Base-by-base conservation (phyloP, 2,113 vertebrate species). In the Malurus cyaneus region DNA sequence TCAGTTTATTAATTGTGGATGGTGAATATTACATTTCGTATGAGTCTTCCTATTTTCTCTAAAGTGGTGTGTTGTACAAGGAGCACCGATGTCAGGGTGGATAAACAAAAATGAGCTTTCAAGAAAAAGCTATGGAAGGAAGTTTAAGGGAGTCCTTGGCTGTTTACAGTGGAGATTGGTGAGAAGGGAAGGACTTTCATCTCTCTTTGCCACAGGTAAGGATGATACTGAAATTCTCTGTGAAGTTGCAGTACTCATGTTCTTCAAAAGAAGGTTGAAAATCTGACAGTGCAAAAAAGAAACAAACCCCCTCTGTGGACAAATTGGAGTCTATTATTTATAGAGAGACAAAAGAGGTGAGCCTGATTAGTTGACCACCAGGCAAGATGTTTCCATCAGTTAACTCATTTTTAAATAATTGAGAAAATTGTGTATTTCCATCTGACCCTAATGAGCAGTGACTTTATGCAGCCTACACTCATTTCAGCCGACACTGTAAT, bases 181-280 rank as follows among this genome's bases (percentile, higher is more conserved):
- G 56, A 71, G 49, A 77, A 74, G 29, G 39, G 47, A 73, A 90
- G 29, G 29, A n/a, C 50, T 95, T 92, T 86, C 20, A 80, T 86
- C 52, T 79, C 57, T 82, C 76, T 86, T 86, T 34, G 25, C 47
- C 14, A 54, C 14, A 42, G 70, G 56, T 88, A 86, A 62, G 54
- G 34, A 7, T 31, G 62, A 80, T 84, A 80, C 67, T 64, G 74
- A 88, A 86, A 80, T 92, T 94, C 92, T 65, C 28, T 80, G 50
- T 93, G 61, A 86, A 86, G 72, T 81, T 66, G 39, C 28, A 64
- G 18, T 32, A 41, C 31, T 66, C 14, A 32, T 18, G 46, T 53
- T 88, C 46, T 91, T 94, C 61, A 93, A 92, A 94, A 95, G 56
- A 69, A 56, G 26, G 36, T 26, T 56, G 56, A 88, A 88, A 91